phyloP scores from a whole-genome alignment of 1,140 invertebrate genomes.

The Pseudomyrmex sp. region DNA sequence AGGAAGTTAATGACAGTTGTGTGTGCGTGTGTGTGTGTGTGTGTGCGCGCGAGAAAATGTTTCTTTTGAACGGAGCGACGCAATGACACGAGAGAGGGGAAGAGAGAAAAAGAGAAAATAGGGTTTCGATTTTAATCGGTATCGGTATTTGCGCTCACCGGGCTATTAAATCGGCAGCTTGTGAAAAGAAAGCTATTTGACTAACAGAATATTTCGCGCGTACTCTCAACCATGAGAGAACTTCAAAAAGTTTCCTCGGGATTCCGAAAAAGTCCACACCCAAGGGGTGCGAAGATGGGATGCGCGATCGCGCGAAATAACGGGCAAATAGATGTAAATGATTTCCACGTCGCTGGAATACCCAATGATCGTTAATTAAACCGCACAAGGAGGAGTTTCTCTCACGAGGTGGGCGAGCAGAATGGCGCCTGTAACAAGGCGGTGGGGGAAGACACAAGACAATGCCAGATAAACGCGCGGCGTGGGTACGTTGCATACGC shows the following conservation, averaged over 20 bases:
- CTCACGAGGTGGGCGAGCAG: slow-evolving; percentile 58
- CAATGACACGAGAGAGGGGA: background rate
- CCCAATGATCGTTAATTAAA: slow-evolving; percentile 72
- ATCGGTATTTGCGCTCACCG: background rate
- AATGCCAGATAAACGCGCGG: slow-evolving; percentile 65
- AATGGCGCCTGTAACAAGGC: slow-evolving; percentile 61
- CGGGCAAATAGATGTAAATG: slow-evolving; percentile 52
- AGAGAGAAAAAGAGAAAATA: background rate
- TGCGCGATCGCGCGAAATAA: slow-evolving; percentile 42
- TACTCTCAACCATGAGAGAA: too few relatives aligned
- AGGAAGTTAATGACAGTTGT: slow-evolving; percentile 31
- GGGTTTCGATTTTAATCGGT: slow-evolving; percentile 17
- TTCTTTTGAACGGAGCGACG: slow-evolving; percentile 25
- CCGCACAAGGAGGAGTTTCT: slow-evolving; percentile 55
- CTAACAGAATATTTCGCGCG: too few relatives aligned
- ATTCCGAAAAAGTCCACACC: slow-evolving; percentile 5
- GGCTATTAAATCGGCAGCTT: slow-evolving; percentile 3
- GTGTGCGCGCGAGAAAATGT: background rate
- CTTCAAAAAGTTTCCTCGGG: background rate
- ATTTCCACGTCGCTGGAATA: slow-evolving; percentile 53
- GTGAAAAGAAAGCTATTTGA: background rate
- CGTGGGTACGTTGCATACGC: slow-evolving; percentile 51
- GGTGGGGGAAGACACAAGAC: slow-evolving; percentile 62
- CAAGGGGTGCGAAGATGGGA: background rate
- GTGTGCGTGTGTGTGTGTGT: background rate